A percentile compares a stretch with the other conserved stretches of the same genome.
These are phyloP conservation scores for Pollimyrus isidori DNA, from an alignment of 2,113 vertebrate genomes.

Conservation along the genomic window DNA sequence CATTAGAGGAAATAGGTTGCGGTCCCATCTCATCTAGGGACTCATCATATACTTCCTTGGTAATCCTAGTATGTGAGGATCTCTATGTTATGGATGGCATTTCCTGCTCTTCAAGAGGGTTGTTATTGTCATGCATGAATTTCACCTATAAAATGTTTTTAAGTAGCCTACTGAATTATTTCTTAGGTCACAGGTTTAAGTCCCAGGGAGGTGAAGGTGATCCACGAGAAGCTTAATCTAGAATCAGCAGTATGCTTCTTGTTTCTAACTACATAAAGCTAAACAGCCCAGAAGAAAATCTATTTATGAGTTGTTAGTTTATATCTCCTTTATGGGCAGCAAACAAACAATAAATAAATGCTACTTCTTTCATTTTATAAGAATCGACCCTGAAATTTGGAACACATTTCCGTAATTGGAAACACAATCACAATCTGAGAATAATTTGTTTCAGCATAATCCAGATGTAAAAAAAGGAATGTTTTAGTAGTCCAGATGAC, in stretches of 20 bases:
- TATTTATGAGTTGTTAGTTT: background rate
- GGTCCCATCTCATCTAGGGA: background rate
- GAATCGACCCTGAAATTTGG: background rate
- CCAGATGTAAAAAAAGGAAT: background rate
- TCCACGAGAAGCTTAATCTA: background rate
- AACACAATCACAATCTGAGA: background rate
- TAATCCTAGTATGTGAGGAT: background rate
- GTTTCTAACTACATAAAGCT: background rate
- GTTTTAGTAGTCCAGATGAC: background rate
- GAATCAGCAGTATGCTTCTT: background rate
- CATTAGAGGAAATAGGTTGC: background rate
- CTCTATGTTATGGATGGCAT: background rate
- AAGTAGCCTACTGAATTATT: background rate
- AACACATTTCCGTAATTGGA: background rate
- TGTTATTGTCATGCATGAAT: background rate
- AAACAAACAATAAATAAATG: conserved; percentile 10
- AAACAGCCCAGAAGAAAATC: background rate
- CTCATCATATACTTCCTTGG: background rate
- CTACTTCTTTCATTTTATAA: background rate
- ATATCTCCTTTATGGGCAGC: background rate
- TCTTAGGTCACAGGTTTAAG: background rate
- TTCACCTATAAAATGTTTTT: background rate
- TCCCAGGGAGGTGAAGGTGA: too few relatives aligned
- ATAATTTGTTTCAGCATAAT: conserved; percentile 6
- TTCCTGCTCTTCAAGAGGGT: background rate